These are phyloP conservation scores for Paragorgia papillata DNA, from an alignment of 92 coral and sea anemone species.

Conservation along the genomic window DNA sequence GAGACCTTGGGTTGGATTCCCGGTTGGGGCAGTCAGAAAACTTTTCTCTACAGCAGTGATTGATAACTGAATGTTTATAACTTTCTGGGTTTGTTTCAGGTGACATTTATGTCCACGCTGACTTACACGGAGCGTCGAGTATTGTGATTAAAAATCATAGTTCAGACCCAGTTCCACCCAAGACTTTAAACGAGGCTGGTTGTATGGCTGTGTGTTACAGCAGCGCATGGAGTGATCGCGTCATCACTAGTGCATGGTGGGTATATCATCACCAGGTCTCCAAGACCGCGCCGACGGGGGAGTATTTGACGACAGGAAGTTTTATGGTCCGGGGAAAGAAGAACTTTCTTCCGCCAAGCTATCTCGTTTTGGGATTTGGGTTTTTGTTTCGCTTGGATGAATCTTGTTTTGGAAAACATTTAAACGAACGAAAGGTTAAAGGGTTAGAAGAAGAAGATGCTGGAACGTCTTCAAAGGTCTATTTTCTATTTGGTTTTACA, in stretches of 20 bases:
- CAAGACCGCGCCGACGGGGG: conserved; percentile 98
- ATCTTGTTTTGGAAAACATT: conserved; percentile 75
- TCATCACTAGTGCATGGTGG: conserved; percentile 98
- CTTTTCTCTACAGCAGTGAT: no score
- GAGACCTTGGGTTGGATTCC: no score
- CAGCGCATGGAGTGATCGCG: conserved; percentile 84
- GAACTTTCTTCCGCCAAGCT: conserved; percentile 92
- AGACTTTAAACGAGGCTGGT: conserved; percentile 94
- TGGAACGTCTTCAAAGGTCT: conserved; percentile 53
- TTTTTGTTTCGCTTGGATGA: conserved; percentile 88
- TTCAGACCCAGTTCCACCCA: conserved; percentile 81
- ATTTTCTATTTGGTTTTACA: background rate
- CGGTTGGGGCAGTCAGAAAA: no score
- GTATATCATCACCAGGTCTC: conserved; percentile 97
- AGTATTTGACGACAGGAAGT: conserved; percentile 97
- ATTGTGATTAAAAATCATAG: conserved; percentile 83
- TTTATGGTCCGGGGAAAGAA: conserved; percentile 98
- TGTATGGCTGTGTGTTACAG: conserved; percentile 95
- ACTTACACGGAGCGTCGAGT: conserved; percentile 93
- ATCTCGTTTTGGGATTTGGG: conserved; percentile 94
- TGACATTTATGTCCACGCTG: conserved; percentile 93
- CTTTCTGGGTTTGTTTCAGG: conserved; percentile 46
- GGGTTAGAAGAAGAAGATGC: conserved; percentile 69
- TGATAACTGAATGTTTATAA: no score
- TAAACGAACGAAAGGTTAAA: conserved; percentile 78